Evolutionary conservation across 2,113 vertebrate genomes (phyloP).

Genomic region (Eclectus roratus): DNA sequence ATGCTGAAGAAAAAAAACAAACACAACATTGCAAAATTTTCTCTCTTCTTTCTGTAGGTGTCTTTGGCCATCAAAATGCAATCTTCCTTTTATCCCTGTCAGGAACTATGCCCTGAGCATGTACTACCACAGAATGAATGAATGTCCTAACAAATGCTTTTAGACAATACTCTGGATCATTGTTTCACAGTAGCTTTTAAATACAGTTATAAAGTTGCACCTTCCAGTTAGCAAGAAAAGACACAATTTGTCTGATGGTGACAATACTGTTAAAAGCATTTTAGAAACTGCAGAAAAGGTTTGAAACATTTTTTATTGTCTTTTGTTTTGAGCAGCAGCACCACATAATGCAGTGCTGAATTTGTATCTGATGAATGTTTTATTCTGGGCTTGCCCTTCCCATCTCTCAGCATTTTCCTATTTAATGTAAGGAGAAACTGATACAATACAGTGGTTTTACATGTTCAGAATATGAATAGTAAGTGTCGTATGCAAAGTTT

Average conservation of each 20-base stretch:
- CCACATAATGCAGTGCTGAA: background rate
- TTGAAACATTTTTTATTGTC: background rate
- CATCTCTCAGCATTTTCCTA: background rate
- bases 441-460: background rate
- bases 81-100: slow-evolving; percentile 1
- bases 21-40: background rate
- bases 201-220: slow-evolving; percentile 6
- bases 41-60: background rate
- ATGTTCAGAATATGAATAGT: background rate
- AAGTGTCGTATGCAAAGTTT: background rate
- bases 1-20: background rate
- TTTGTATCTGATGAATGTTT: background rate
- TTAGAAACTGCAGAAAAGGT: background rate
- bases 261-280: background rate
- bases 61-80: background rate
- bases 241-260: background rate
- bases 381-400: background rate
- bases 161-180: background rate
- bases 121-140: background rate
- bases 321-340: background rate
- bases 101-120: background rate
- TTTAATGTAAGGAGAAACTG: background rate
- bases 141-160: slow-evolving; percentile 17
- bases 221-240: slow-evolving; percentile 25
- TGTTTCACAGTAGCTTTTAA: slow-evolving; percentile 24